Percentiles rank a stretch among this genome's conserved stretches.
Conservation (phyloP, 1,140 invertebrate species). For the Lucilia sericata region DNA sequence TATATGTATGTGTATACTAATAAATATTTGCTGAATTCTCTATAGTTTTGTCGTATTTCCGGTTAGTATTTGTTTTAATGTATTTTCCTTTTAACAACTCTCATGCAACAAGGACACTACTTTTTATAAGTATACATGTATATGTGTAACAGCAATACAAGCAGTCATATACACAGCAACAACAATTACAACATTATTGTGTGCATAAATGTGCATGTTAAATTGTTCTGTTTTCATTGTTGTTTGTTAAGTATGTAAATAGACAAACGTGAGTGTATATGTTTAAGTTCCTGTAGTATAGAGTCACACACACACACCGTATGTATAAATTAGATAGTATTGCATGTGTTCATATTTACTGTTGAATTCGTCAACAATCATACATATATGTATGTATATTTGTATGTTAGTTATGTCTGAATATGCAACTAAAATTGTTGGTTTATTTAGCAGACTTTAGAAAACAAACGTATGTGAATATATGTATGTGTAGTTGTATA, state of each 20-base stretch:
- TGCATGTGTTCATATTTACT: constrained; percentile 6
- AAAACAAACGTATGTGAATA: background rate
- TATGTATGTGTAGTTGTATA: background rate
- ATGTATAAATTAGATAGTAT: background rate
- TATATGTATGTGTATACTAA: background rate
- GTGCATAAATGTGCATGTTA: constrained; percentile 27
- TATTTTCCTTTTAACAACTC: constrained; percentile 20
- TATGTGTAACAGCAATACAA: background rate
- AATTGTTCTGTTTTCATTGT: constrained; percentile 27
- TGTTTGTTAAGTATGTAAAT: constrained; percentile 25
- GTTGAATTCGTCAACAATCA: constrained; percentile 14
- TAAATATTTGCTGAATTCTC: constrained; percentile 32
- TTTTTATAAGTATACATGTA: background rate
- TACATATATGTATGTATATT: background rate
- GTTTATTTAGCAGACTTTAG: background rate
- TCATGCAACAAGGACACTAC: background rate
- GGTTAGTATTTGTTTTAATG: constrained; percentile 36
- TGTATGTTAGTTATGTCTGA: background rate
- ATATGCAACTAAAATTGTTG: constrained; percentile 27
- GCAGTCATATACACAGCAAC: background rate
- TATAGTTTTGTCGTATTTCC: constrained; percentile 20
- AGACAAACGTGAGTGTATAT: background rate
- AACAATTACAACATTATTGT: background rate
- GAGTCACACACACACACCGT: background rate
- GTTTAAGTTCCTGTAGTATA: no score